Conservation (phyloP, 2,797 vertebrate genomes). For the Menidia menidia region DNA sequence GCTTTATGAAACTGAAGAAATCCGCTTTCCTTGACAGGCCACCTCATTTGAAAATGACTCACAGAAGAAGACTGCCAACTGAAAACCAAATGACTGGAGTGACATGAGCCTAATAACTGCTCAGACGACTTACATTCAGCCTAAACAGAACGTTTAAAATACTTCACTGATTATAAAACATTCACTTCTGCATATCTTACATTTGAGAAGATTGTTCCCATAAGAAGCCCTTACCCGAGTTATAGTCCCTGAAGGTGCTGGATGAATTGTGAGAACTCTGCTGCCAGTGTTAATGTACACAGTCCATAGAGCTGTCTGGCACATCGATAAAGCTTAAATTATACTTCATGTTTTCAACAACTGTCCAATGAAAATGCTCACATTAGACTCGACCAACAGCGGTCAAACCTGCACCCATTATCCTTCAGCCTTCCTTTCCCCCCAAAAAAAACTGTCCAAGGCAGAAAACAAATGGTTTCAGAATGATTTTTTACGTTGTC, state of each 20-base stretch:
- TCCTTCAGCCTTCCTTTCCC: no score
- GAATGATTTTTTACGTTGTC: no score
- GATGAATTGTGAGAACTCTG: not conserved
- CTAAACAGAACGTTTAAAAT: no score
- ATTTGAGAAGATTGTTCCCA: not conserved
- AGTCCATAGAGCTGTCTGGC: not conserved
- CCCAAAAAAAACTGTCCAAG: no score
- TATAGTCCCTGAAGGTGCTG: not conserved
- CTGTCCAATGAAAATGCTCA: no score
- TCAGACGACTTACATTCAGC: not conserved
- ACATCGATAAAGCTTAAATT: not conserved
- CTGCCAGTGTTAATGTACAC: not conserved
- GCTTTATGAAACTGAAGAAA: conserved; percentile 39
- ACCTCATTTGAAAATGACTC: conserved; percentile 48
- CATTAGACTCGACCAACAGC: no score
- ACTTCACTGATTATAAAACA: no score
- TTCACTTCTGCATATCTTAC: not conserved
- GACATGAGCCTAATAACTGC: not conserved
- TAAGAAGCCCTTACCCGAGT: not conserved
- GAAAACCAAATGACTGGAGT: not conserved
- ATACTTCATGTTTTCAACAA: not conserved
- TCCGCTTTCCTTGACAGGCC: conserved; percentile 38
- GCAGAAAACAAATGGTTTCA: no score
- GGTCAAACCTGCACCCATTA: no score
- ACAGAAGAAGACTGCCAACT: conserved; percentile 42